Base-by-base conservation (phyloP, 2,888 invertebrate genomes). In the Flexamia atlantica region DNA sequence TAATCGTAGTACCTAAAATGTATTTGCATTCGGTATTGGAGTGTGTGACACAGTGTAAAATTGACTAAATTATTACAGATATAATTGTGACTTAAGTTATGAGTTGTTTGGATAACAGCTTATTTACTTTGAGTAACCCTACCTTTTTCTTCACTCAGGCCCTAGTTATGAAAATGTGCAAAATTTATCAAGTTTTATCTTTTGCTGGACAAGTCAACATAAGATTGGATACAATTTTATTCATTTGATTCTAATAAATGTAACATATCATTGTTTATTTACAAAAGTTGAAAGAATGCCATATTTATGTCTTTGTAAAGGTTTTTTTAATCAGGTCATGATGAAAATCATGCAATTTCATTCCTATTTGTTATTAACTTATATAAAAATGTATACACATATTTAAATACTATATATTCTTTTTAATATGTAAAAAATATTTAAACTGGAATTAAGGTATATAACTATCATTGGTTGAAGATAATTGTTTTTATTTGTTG, bases 231-330 rank as follows among this genome's bases (percentile, higher is more conserved):
- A 40, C 17, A 17, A 14, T 3, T 42, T 68, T 20, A 30, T 64
- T 64, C 30, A 28, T 28, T 64, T 64, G 7, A 7, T 72, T 36
- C 40, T 72, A 40, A 72, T 72, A 40, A 40, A 36, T 72, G 72
- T 72, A 40, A 72, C 72, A 40, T 40, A 72, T 72, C 72, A 72
- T 40, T 68, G 36, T 68, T 68, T 40, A 42, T 72, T 72, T 40
- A n/a, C n/a, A n/a, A n/a, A n/a, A n/a, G 36, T 72, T 72, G 7
- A 72, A 36, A 40, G 20, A 28, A 14, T 72, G 68, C 68, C 40
- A 72, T 72, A 72, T 72, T 30, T 32, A 7, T 68, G 12, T 23
- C 23, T 23, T 57, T 20, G 17, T 64, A 5, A 28, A 64, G 2
- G 64, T 64, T 64, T 64, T 64, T 64, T 64, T 14, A 64, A 64